These are phyloP conservation scores for Mylabris phalerata DNA, from an alignment of 1,140 invertebrate genomes.

Conservation along the genomic window DNA sequence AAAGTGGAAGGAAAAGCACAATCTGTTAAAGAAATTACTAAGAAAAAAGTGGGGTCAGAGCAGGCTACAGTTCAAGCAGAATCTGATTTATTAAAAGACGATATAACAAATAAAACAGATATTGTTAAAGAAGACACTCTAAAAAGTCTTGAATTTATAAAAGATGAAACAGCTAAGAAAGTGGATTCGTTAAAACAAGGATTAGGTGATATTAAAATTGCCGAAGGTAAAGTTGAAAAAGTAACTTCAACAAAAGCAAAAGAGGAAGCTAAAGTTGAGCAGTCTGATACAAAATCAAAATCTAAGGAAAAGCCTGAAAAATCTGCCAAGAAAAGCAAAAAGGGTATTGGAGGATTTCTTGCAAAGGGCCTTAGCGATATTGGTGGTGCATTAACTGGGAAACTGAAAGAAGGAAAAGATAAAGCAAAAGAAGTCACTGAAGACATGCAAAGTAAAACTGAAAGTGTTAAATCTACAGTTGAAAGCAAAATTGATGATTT, in stretches of 20 bases:
- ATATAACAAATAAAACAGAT: not conserved
- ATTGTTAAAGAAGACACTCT: too few species aligned
- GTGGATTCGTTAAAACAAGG: not conserved
- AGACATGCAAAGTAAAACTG: too few species aligned
- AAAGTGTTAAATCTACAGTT: too few species aligned
- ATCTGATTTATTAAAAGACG: not conserved
- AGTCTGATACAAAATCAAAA: not conserved
- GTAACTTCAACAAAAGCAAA: not conserved
- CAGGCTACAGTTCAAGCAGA: not conserved
- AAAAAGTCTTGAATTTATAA: too few species aligned
- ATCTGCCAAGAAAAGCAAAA: not conserved
- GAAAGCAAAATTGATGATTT: not conserved
- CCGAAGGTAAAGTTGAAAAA: not conserved
- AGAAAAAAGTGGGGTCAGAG: constrained; percentile 3
- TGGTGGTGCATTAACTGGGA: too few species aligned
- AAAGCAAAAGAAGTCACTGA: too few species aligned
- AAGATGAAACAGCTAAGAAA: not conserved
- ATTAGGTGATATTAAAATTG: not conserved
- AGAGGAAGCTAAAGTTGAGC: too few species aligned
- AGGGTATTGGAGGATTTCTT: not conserved
- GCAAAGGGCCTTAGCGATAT: too few species aligned
- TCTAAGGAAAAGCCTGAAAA: not conserved
- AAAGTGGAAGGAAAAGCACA: constrained; percentile 20
- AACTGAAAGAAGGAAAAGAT: too few species aligned
- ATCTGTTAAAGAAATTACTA: too few species aligned